These are phyloP conservation scores for Mesochorus sp. DNA, from an alignment of 2,888 invertebrate genomes.

Conservation along the genomic window DNA sequence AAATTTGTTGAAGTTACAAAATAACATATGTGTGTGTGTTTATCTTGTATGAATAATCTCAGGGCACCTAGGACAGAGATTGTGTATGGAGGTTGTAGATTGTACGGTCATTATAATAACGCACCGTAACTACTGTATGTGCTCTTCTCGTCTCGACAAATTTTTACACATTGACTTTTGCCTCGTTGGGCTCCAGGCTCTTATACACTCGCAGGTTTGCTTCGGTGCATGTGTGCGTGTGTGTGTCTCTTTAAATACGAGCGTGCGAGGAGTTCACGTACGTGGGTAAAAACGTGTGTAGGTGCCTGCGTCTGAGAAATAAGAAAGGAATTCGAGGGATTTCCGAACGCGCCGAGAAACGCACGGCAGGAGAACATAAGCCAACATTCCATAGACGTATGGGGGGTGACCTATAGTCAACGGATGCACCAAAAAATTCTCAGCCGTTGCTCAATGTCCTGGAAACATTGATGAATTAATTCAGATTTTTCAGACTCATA, in stretches of 20 bases:
- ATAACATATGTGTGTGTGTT: too few species aligned
- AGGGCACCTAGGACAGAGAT: slow-evolving; percentile 7
- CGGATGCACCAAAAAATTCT: too few species aligned
- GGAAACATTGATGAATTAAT: too few species aligned
- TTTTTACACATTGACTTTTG: not conserved
- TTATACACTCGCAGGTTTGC: too few species aligned
- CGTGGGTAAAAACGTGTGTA: not conserved
- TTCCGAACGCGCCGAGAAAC: slow-evolving; percentile 40
- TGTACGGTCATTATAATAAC: slow-evolving; percentile 27
- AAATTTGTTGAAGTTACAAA: too few species aligned
- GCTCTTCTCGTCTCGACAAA: not conserved
- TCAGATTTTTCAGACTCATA: too few species aligned
- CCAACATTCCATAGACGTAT: not conserved
- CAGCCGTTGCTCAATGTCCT: too few species aligned
- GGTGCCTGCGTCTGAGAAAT: slow-evolving; percentile 41
- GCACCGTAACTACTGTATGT: slow-evolving; percentile 28
- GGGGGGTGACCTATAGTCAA: not conserved
- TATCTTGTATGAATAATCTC: slow-evolving; percentile 2
- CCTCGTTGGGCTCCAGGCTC: too few species aligned
- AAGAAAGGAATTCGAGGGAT: slow-evolving; percentile 61
- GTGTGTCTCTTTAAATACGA: too few species aligned
- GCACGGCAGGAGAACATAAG: not conserved
- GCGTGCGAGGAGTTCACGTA: slow-evolving; percentile 10
- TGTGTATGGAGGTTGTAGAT: slow-evolving; percentile 7
- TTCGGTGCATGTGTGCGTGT: too few species aligned